phyloP scores from a whole-genome alignment of 2,888 invertebrate genomes.

The Hyppa rectilinea region DNA sequence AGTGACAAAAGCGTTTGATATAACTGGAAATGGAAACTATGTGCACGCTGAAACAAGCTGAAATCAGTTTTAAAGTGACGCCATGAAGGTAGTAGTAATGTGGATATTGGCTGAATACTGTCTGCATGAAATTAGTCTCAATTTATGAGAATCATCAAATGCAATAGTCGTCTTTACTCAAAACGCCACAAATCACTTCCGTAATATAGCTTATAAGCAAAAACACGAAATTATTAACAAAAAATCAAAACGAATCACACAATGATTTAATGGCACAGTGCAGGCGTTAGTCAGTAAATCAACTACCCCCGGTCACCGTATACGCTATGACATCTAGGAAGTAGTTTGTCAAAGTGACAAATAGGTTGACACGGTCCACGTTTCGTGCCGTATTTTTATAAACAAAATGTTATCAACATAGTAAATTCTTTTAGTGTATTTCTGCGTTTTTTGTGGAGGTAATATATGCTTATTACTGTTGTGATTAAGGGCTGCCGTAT shows the following conservation, averaged over 20 bases:
- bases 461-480: constrained; percentile 62
- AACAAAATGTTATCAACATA: constrained; percentile 69
- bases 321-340: constrained; percentile 71
- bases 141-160: constrained; percentile 22
- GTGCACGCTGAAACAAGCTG: too few species aligned
- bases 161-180: not conserved
- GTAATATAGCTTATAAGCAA: constrained; percentile 49
- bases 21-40: not conserved
- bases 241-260: constrained; percentile 53
- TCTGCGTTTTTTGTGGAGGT: constrained; percentile 50
- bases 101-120: too few species aligned
- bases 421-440: constrained; percentile 61
- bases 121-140: constrained; percentile 12
- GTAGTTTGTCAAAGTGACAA: constrained; percentile 75
- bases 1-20: not conserved
- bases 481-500: constrained; percentile 56
- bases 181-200: constrained; percentile 42
- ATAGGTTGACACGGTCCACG: constrained; percentile 69
- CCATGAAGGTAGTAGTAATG: too few species aligned
- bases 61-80: too few species aligned
- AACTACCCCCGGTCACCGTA: constrained; percentile 67
- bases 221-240: constrained; percentile 47
- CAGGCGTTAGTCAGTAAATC: constrained; percentile 69
- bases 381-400: constrained; percentile 72
- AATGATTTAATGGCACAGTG: constrained; percentile 66